Percentiles rank a stretch among this genome's conserved stretches.
phyloP scores from a whole-genome alignment of 2,888 invertebrate genomes.

The Ennomos erosarius region DNA sequence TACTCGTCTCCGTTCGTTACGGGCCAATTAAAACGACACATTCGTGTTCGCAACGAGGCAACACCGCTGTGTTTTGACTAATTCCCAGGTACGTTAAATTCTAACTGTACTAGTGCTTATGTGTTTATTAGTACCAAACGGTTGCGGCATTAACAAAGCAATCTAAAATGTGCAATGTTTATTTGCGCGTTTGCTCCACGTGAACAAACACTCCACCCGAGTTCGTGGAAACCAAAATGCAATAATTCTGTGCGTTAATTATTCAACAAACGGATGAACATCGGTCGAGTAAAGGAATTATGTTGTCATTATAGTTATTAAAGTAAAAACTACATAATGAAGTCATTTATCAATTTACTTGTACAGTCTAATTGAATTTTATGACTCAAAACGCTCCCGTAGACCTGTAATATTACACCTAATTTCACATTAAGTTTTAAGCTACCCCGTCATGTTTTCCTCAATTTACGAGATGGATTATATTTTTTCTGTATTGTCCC shows the following conservation, averaged over 20 bases:
- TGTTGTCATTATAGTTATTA: too few relatives aligned
- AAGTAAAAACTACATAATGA: not conserved
- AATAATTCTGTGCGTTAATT: conserved; percentile 23
- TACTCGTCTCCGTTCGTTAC: not conserved
- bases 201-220: conserved; percentile 34
- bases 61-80: conserved; percentile 7
- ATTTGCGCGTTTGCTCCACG: conserved; percentile 37
- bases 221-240: conserved; percentile 28
- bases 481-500: conserved; percentile 8
- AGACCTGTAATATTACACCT: conserved; percentile 12
- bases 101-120: not conserved
- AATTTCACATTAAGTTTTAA: conserved; percentile 22
- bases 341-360: conserved; percentile 10
- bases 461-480: conserved; percentile 16
- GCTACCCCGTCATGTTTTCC: conserved; percentile 14
- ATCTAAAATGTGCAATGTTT: conserved; percentile 47
- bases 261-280: conserved; percentile 13
- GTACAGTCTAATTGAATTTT: conserved; percentile 25
- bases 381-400: conserved; percentile 16
- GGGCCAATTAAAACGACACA: conserved; percentile 14
- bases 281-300: not conserved
- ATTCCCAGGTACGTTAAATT: conserved; percentile 4
- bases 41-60: not conserved
- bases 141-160: conserved; percentile 32
- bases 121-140: conserved; percentile 11